Base-by-base conservation (phyloP, 2,888 invertebrate species). In the Agonum fuliginosum region DNA sequence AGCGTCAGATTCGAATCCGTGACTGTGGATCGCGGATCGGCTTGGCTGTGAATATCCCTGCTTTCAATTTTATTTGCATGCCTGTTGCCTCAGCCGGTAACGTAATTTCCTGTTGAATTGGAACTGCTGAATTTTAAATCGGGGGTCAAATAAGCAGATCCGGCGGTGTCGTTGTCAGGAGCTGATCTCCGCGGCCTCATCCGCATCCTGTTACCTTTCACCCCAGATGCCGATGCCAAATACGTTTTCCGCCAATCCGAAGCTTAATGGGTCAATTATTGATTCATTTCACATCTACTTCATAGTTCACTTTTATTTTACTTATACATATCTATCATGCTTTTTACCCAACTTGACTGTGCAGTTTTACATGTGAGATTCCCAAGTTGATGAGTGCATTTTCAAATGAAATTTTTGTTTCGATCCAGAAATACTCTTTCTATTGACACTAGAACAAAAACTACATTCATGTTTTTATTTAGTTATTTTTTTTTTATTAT, bases 11-110 rank as follows among this genome's bases (percentile, higher is more conserved):
- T 62, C 58, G 58, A 62, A 62, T 62, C 58, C 58, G 58, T 62
- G 58, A 62, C 58, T 62, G 30, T 2, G 54, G 54, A 12, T 62
- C 34, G 17, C 17, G 58, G 58, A 58, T 58, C 58, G 58, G 58
- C 30, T 67, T 22, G 20, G 72, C 71, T 46, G 48, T 72, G 51
- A 51, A 72, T 72, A 51, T 72, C 72, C 72, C 72, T 72, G 72
- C 54, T 72, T 72, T 72, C 51, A 72, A 72, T 72, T 54, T 72
- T 72, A 72, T 72, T 72, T 72, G 72, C 72, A 72, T 72, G 72
- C 67, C 67, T 67, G 67, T 67, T 67, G 67, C 67, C 67, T 10
- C 37, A 41, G 67, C 67, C 67, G 67, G 67, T 67, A 67, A 67
- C 67, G 67, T 41, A 67, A 67, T 67, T 67, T 67, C 67, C 67